These are phyloP conservation scores for Raja brachyura DNA, from an alignment of 2,113 vertebrate species.

Conservation along the genomic window DNA sequence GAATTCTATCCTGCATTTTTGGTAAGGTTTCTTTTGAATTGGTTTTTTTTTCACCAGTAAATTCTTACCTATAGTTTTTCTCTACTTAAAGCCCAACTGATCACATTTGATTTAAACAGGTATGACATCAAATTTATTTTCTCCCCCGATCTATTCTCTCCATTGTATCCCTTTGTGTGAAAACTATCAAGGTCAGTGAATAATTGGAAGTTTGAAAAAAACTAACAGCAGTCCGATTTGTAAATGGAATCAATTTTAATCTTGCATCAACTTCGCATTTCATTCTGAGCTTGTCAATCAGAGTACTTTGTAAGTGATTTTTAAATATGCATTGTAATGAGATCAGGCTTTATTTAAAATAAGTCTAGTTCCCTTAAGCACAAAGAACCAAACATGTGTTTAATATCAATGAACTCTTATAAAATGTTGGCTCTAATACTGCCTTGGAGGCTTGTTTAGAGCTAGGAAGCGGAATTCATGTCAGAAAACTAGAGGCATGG, in stretches of 20 bases:
- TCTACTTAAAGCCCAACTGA: background rate
- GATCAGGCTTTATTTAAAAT: background rate
- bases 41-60: background rate
- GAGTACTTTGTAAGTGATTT: background rate
- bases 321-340: background rate
- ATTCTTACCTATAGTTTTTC: background rate
- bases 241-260: background rate
- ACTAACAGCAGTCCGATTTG: background rate
- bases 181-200: background rate
- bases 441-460: background rate
- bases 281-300: background rate
- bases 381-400: background rate
- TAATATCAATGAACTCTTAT: background rate
- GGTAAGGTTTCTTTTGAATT: background rate
- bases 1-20: background rate
- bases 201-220: background rate
- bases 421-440: background rate
- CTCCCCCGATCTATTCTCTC: background rate
- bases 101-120: background rate
- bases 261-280: background rate
- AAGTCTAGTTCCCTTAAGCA: background rate
- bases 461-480: too few relatives aligned
- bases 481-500: too few relatives aligned
- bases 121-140: background rate
- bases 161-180: background rate